Percentiles rank a stretch among this genome's conserved stretches.
Evolutionary conservation across 2,797 vertebrate species (phyloP).

Genomic region (Cygnus olor): DNA sequence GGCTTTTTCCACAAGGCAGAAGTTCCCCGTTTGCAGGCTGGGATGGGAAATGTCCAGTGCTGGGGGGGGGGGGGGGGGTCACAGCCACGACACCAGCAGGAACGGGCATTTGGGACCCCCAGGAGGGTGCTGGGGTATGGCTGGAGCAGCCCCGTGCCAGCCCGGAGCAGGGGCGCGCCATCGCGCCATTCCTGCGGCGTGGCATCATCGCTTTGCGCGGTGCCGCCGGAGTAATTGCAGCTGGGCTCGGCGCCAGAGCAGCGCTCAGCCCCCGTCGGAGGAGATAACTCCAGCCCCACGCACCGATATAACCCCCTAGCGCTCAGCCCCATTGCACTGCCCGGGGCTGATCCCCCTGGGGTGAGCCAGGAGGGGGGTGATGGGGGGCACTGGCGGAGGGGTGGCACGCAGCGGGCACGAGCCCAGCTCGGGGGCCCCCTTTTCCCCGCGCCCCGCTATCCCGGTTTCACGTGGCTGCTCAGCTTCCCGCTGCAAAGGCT

Average conservation of each 20-base stretch:
- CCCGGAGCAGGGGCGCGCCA: neutral
- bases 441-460: neutral
- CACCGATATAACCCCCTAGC: too few species aligned
- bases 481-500: slow-evolving; percentile 27
- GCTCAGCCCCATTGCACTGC: too few species aligned
- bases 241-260: slow-evolving; percentile 37
- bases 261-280: neutral
- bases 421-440: neutral
- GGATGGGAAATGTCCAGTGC: neutral
- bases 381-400: neutral
- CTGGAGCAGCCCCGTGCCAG: neutral
- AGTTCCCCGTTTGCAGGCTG: accelerated
- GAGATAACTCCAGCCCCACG: neutral
- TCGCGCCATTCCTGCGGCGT: slow-evolving; percentile 42
- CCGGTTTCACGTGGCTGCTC: neutral
- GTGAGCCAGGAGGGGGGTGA: accelerated
- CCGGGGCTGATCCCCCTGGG: neutral
- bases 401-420: neutral
- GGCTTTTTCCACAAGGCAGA: neutral
- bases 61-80: neutral
- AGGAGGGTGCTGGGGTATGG: neutral
- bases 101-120: neutral
- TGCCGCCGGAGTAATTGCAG: neutral
- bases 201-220: neutral
- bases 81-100: neutral